Base-by-base conservation (phyloP, 2,888 invertebrate genomes). In the Synergus itoensis region DNA sequence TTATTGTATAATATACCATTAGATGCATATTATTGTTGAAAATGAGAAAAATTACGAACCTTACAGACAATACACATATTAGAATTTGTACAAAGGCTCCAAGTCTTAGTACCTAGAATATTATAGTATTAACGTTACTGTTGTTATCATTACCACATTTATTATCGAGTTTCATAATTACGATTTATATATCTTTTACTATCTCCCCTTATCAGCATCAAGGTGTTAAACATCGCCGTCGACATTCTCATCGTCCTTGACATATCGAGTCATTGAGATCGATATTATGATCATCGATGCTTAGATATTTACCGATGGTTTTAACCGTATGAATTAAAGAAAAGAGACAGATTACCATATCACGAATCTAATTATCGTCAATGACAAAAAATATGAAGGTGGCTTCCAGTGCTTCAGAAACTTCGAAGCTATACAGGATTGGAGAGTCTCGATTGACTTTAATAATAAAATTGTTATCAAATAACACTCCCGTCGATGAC, bases 31-130 rank as follows among this genome's bases (percentile, higher is more conserved):
- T 84, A 85, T 84, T 86, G 85, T 86, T 86, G 84, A 83, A 84
- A 82, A 81, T 84, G 82, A 84, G 82, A 84, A 79, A 83, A 84
- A 83, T 84, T 86, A 85, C 84, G 85, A 87, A 86, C 82, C 84
- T 84, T 87, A 81, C 85, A 86, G 85, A 87, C 86, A 87, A 87
- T 87, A 87, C 86, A 86, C 83, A 86, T 87, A 86, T 85, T 86
- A 86, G 85, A 87, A 85, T 85, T 87, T 85, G 85, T 85, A 84
- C 83, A 76, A 80, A 80, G 76, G 77, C 79, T 75, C 77, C 79
- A 79, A 81, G 79, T 80, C 82, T 67, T 78, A 79, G 84, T 83
- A 83, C 84, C 77, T 84, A 84, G 84, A 81, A 87, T 86, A 85
- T 85, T 85, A 87, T 85, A 86, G 84, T 85, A 86, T 84, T 84